These are phyloP conservation scores for Hydropotes inermis DNA, from an alignment of 2,113 vertebrate species.

Conservation along the genomic window DNA sequence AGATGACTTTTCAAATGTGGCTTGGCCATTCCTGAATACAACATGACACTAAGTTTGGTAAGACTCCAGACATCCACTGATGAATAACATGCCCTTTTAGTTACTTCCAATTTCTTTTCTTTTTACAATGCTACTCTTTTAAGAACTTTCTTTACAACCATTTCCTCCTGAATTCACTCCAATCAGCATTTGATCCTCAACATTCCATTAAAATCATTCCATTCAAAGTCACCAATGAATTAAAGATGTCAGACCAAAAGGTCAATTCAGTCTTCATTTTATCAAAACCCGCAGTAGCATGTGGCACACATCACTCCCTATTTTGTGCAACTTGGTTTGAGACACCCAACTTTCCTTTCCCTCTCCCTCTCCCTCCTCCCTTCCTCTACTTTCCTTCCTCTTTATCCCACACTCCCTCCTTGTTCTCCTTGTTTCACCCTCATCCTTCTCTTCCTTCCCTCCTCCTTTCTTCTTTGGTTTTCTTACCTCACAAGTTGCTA, in stretches of 20 bases:
- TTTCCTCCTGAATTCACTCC: not conserved
- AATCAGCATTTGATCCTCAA: not conserved
- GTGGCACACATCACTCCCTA: not conserved
- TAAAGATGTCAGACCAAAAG: not conserved
- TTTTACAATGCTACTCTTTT: not conserved
- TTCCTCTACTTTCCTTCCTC: no score
- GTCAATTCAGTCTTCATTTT: not conserved
- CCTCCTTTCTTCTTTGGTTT: not conserved
- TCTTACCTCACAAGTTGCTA: not conserved
- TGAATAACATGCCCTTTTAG: not conserved
- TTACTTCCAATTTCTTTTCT: not conserved
- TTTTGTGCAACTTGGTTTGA: not conserved
- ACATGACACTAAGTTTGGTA: not conserved
- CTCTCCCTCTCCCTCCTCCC: not conserved
- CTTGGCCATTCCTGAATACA: not conserved
- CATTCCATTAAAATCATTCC: not conserved
- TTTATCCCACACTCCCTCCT: not conserved
- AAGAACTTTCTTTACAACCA: not conserved
- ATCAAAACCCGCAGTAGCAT: not conserved
- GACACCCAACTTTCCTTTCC: not conserved
- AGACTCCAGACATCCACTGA: not conserved
- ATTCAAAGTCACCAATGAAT: not conserved
- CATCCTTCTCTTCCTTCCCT: no score
- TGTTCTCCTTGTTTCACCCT: no score
- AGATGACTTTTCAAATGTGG: not conserved